phyloP scores from a whole-genome alignment of 2,888 invertebrate species.

The Stegana nigrithorax region DNA sequence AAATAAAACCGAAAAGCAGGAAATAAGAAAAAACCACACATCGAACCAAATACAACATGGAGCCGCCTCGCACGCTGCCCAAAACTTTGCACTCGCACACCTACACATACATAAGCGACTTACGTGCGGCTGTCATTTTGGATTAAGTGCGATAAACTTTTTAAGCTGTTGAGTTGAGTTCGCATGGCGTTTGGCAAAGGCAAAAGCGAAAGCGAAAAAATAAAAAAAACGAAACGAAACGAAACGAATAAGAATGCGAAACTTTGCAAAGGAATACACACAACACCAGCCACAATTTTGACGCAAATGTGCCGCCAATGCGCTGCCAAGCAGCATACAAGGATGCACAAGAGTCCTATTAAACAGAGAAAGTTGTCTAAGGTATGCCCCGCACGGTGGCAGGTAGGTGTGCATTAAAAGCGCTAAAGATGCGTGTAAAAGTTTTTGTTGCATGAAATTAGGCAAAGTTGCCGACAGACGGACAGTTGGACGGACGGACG shows the following conservation, averaged over 20 bases:
- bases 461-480: slow-evolving; percentile 11
- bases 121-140: slow-evolving; percentile 52
- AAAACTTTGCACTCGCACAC: no score
- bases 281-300: background rate
- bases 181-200: no score
- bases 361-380: background rate
- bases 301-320: background rate
- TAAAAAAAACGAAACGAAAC: background rate
- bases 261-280: background rate
- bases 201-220: background rate
- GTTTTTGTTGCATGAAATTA: slow-evolving; percentile 53
- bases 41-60: background rate
- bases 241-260: no score
- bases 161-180: slow-evolving; percentile 1
- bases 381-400: background rate
- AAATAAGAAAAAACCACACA: background rate
- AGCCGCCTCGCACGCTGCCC: no score
- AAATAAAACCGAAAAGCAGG: background rate
- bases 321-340: background rate
- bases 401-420: slow-evolving; percentile 1
- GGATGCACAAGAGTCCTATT: background rate
- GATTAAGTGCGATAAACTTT: slow-evolving; percentile 45
- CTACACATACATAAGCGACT: no score
- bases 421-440: slow-evolving; percentile 56
- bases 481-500: no score